Percentiles rank a stretch among this genome's conserved stretches.
phyloP scores from a whole-genome alignment of 1,140 invertebrate species.

The Hyphantria cunea region DNA sequence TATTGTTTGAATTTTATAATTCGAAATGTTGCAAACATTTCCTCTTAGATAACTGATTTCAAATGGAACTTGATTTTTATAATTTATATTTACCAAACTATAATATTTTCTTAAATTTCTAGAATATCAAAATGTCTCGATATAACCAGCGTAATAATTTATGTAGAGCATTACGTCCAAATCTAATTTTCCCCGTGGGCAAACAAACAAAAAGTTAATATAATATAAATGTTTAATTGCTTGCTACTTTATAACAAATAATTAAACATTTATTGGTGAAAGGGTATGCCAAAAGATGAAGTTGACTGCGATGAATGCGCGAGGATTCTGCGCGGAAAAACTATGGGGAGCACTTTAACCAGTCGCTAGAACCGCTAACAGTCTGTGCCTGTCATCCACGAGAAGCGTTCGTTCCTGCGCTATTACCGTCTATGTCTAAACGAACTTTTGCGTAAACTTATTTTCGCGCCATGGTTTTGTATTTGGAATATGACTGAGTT shows the following conservation, averaged over 20 bases:
- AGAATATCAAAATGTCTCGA: too few relatives aligned
- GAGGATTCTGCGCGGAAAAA: constrained; percentile 63
- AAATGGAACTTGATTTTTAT: too few relatives aligned
- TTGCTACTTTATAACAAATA: constrained; percentile 21
- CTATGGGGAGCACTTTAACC: constrained; percentile 39
- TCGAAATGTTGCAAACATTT: too few relatives aligned
- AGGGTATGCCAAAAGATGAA: constrained; percentile 47
- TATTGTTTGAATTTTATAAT: too few relatives aligned
- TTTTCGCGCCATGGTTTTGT: constrained; percentile 63
- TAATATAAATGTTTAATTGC: constrained; percentile 25
- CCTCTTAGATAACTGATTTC: too few relatives aligned
- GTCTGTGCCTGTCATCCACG: constrained; percentile 51
- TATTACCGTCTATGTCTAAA: constrained; percentile 31
- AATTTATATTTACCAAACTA: too few relatives aligned
- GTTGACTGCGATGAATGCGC: constrained; percentile 52
- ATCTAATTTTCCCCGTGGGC: background rate
- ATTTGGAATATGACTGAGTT: constrained; percentile 30
- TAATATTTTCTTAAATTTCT: too few relatives aligned
- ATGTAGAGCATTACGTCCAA: background rate
- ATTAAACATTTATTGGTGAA: constrained; percentile 40
- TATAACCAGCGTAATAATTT: too few relatives aligned
- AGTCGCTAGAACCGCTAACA: constrained; percentile 55
- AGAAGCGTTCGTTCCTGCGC: constrained; percentile 43
- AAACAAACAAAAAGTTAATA: constrained; percentile 15
- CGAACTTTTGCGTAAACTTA: constrained; percentile 69